Conservation (phyloP, 2,113 vertebrate species). For the Ancistrus triradiatus region DNA sequence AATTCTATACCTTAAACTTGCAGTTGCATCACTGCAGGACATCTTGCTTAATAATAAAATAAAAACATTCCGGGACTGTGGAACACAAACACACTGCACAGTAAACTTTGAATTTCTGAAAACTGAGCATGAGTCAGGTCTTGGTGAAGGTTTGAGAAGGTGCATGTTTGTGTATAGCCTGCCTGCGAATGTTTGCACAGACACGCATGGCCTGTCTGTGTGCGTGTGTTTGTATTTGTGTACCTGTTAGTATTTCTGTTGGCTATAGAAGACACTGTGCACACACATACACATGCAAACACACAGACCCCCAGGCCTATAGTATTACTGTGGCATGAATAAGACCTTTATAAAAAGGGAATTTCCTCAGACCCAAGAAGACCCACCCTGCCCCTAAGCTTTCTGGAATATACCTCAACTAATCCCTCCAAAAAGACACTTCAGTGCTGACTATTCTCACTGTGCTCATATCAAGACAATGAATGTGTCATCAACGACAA, state of each 20-base stretch:
- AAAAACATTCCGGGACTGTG: no score
- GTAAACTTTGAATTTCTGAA: neutral
- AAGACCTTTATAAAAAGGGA: conserved; percentile 39
- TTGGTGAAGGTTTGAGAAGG: conserved; percentile 8
- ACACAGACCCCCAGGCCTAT: conserved; percentile 24
- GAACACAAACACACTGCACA: neutral
- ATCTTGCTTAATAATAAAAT: no score
- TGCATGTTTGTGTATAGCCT: conserved; percentile 18
- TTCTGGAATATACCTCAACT: conserved; percentile 21
- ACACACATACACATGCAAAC: neutral
- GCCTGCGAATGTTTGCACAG: conserved; percentile 28
- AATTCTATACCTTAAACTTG: no score
- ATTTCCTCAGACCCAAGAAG: conserved; percentile 37
- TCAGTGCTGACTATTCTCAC: conserved; percentile 2
- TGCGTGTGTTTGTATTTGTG: conserved; percentile 25
- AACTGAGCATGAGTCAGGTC: neutral
- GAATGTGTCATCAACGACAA: conserved; percentile 27
- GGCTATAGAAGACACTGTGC: conserved; percentile 27
- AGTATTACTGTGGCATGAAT: conserved; percentile 42
- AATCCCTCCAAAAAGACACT: conserved; percentile 17
- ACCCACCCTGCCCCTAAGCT: conserved; percentile 31
- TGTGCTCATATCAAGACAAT: conserved; percentile 1
- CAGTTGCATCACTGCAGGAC: no score
- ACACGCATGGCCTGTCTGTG: conserved; percentile 17
- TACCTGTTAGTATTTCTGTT: no score